phyloP scores from a whole-genome alignment of 2,797 vertebrate genomes.

The Clarias laeviceps region DNA sequence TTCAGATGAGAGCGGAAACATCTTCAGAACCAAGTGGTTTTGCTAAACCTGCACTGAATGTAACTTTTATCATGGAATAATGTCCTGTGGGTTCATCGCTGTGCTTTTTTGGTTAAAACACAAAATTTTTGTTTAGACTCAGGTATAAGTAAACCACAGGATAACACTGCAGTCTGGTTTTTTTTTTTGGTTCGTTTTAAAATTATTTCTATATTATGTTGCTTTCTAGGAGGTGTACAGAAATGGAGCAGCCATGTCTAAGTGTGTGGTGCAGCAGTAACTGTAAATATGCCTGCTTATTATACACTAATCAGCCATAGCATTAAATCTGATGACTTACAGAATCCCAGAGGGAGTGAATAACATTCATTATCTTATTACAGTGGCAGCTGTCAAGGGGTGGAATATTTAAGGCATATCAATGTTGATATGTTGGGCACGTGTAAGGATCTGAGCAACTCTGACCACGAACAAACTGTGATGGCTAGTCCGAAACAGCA shows the following conservation, averaged over 20 bases:
- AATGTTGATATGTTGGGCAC: no score
- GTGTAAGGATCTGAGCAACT: no score
- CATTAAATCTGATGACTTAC: no score
- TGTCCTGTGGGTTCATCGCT: not conserved
- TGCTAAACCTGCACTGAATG: not conserved
- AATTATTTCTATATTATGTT: not conserved
- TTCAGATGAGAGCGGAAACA: no score
- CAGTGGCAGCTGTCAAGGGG: no score
- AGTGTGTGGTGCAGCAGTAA: not conserved
- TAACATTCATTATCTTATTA: no score
- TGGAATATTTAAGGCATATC: no score
- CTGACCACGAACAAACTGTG: no score
- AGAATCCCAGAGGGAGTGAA: no score
- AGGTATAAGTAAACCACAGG: not conserved
- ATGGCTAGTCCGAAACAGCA: no score
- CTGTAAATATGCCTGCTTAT: not conserved
- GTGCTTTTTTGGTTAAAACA: not conserved
- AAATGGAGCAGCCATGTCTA: not conserved
- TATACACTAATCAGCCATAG: not conserved
- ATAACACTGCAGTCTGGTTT: not conserved
- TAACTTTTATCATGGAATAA: not conserved
- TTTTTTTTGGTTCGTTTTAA: not conserved
- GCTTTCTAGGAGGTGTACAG: not conserved
- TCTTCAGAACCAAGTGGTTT: not conserved
- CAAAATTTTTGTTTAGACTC: not conserved